Conservation (phyloP, 2,888 invertebrate species). For the Falcaria lacertinaria region DNA sequence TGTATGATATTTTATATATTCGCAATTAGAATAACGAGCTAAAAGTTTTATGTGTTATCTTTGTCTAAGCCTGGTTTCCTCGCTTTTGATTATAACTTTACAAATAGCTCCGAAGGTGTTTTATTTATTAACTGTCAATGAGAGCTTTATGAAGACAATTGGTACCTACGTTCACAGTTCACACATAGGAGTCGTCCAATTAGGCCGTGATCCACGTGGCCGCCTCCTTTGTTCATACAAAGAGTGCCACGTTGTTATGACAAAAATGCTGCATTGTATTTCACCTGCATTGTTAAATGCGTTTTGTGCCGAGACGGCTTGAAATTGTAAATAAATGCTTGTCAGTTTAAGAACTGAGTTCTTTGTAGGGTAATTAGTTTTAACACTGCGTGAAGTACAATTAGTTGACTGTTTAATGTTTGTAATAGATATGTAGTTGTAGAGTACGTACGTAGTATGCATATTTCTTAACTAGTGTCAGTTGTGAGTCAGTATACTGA, state of each 20-base stretch:
- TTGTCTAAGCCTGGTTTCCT: not conserved
- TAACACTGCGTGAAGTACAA: not conserved
- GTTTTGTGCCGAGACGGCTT: slow-evolving; percentile 16
- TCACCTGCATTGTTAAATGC: slow-evolving; percentile 3
- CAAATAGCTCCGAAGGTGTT: not conserved
- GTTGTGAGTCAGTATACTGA: too few species aligned
- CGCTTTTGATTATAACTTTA: not conserved
- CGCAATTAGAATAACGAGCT: too few species aligned
- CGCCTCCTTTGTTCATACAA: slow-evolving; percentile 24
- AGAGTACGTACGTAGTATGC: not conserved
- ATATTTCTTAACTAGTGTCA: not conserved
- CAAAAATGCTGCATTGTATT: slow-evolving; percentile 23
- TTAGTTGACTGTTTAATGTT: not conserved
- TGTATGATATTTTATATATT: too few species aligned
- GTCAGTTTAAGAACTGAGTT: not conserved
- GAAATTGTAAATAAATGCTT: slow-evolving; percentile 20
- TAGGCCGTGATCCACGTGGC: slow-evolving; percentile 29
- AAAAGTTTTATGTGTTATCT: too few species aligned
- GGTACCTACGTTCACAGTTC: too few species aligned
- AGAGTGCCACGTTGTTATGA: slow-evolving; percentile 26
- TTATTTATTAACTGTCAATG: not conserved
- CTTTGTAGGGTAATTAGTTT: not conserved
- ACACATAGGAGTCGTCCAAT: slow-evolving; percentile 25
- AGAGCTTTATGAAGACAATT: slow-evolving; percentile 1
- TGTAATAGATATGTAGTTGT: too few species aligned